A percentile compares a stretch with the other conserved stretches of the same genome.
phyloP scores from a whole-genome alignment of 2,888 invertebrate genomes.

The Antheraea yamamai region DNA sequence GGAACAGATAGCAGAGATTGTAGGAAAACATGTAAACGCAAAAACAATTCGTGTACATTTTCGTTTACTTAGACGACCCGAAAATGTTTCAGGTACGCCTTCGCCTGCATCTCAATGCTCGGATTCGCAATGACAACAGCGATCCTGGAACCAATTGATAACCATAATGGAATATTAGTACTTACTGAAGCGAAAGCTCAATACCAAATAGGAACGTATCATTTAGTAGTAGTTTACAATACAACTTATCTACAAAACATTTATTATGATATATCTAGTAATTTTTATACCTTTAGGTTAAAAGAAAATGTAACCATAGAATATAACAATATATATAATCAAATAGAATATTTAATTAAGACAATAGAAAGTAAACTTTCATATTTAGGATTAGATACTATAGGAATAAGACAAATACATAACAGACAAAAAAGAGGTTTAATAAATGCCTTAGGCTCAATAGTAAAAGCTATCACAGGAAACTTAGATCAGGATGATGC shows the following conservation, averaged over 20 bases:
- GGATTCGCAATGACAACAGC: not conserved
- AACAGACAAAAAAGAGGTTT: constrained; percentile 25
- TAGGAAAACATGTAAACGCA: constrained; percentile 27
- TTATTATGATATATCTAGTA: constrained; percentile 28
- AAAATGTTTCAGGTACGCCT: constrained; percentile 34
- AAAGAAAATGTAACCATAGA: constrained; percentile 21
- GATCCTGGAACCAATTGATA: constrained; percentile 3
- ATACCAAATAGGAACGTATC: constrained; percentile 23
- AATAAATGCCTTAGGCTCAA: constrained; percentile 27
- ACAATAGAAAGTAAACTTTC: constrained; percentile 30
- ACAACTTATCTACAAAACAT: constrained; percentile 27
- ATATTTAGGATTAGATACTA: constrained; percentile 29
- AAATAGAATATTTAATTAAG: constrained; percentile 30
- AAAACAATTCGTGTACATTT: constrained; percentile 23
- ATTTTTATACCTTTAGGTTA: constrained; percentile 26
- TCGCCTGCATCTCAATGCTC: not conserved
- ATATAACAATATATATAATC: not conserved
- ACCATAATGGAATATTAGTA: not conserved
- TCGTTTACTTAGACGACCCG: constrained; percentile 34
- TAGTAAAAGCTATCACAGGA: constrained; percentile 31
- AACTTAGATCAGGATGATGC: constrained; percentile 29
- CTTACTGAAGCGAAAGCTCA: constrained; percentile 4
- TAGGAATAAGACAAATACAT: constrained; percentile 19
- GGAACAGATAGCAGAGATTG: constrained; percentile 35
- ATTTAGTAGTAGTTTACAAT: constrained; percentile 29